Conservation (phyloP, 2,888 invertebrate species). For the Xestia xanthographa region DNA sequence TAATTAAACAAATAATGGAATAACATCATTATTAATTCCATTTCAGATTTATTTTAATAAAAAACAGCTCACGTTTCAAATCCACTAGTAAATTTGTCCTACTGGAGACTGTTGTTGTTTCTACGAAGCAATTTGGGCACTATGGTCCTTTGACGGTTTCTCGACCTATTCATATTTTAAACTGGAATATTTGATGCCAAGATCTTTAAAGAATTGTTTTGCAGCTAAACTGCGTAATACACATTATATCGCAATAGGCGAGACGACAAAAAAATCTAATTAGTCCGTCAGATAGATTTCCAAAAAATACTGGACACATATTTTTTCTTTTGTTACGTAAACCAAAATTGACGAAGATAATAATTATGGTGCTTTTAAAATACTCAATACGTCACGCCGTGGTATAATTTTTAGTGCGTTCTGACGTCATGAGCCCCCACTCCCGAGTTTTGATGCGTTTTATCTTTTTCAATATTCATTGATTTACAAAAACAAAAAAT, state of each 20-base stretch:
- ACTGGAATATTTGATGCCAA: constrained; percentile 12
- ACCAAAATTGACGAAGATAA: no score
- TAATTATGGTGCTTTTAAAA: no score
- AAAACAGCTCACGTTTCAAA: neutral
- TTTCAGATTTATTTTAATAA: constrained; percentile 21
- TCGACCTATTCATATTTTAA: constrained; percentile 17
- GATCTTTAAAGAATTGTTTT: neutral
- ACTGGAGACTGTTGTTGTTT: neutral
- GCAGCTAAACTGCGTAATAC: neutral
- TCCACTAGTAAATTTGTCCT: neutral
- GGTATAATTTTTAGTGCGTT: no score
- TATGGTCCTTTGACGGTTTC: neutral
- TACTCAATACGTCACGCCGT: no score
- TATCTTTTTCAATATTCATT: no score
- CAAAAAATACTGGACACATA: no score
- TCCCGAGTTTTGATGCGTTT: no score
- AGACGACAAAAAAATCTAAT: no score
- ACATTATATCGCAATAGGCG: neutral
- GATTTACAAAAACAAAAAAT: no score
- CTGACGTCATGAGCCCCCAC: no score
- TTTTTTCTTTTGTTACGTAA: no score
- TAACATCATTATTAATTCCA: constrained; percentile 28
- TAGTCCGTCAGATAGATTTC: no score
- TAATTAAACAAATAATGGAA: constrained; percentile 54
- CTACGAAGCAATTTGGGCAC: neutral